Evolutionary conservation across 2,113 vertebrate species (phyloP).

Genomic region (Notothenia coriiceps): DNA sequence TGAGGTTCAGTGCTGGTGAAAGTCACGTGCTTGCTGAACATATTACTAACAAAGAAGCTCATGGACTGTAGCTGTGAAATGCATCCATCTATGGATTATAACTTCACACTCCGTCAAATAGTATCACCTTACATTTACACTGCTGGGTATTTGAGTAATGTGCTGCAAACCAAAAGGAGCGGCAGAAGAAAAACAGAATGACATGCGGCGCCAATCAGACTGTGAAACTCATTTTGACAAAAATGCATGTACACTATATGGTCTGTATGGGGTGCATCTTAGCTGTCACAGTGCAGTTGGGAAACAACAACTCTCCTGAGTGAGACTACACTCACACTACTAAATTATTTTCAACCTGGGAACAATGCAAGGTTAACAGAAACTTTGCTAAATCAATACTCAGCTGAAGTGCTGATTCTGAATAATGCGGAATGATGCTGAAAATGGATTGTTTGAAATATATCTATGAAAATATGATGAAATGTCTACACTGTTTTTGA

Average conservation of each 20-base stretch:
- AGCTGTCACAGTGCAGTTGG: constrained; percentile 41
- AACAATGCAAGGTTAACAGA: constrained; percentile 43
- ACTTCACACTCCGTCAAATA: constrained; percentile 32
- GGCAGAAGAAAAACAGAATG: constrained; percentile 39
- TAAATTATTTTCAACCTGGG: constrained; percentile 30
- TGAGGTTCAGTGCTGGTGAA: constrained; percentile 10
- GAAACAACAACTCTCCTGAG: constrained; percentile 31
- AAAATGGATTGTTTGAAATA: constrained; percentile 12
- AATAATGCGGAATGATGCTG: constrained; percentile 21
- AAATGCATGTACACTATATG: constrained; percentile 13
- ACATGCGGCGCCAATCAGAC: constrained; percentile 2
- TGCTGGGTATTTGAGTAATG: constrained; percentile 42
- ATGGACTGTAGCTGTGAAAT: constrained; percentile 18
- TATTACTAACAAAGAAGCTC: constrained; percentile 16
- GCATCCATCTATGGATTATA: constrained; percentile 45
- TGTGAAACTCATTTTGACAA: constrained; percentile 57
- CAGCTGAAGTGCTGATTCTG: constrained; percentile 27
- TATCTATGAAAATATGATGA: constrained; percentile 20
- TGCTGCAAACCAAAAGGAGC: constrained; percentile 32
- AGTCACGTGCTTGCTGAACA: constrained; percentile 11
- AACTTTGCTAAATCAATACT: constrained; percentile 35
- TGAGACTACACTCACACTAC: neutral
- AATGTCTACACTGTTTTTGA: constrained; percentile 10
- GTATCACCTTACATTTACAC: constrained; percentile 40
- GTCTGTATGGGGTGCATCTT: constrained; percentile 19